Base-by-base conservation (phyloP, 1,140 invertebrate genomes). In the Drosophila pseudoobscura region DNA sequence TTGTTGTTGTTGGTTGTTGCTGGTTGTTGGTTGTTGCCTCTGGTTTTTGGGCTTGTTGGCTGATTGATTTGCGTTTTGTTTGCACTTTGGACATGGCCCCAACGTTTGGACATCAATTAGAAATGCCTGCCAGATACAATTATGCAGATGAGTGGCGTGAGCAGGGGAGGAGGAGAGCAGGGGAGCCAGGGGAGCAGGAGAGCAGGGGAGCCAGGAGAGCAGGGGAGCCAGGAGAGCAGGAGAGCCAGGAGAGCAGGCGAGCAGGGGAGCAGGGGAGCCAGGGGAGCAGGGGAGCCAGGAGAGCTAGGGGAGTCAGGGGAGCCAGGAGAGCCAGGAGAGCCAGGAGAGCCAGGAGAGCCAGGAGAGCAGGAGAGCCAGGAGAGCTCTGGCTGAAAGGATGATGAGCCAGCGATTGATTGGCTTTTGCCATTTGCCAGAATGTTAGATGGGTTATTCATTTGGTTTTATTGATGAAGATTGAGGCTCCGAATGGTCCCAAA, bases 61-160 rank as follows among this genome's bases (percentile, higher is more conserved):
- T 85, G 82, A 85, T 85, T 85, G 82, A 85, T 85, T 85, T 85
- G 80, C 73, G 82, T 75, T 80, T 85, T 82, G 82, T 80, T 85
- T 87, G 80, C 78, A 73, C 69, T 73, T 68, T 87, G 74, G 74
- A 75, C 80, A 75, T 72, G 75, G 66, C 35, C 11, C 56, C 80
- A 72, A 73, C 65, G 35, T 75, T 65, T 82, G 75, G 70, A 70
- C 80, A 84, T 85, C 80, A 85, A 87, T 85, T 87, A 87, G 82
- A 87, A 85, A 85, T 78, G 80, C 80, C 82, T 85, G 73, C 54
- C 69, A 80, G 82, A 62, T 69, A 68, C 78, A 85, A 85, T 80
- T 85, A 87, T 85, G 82, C 80, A 85, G 84, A 87, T 85, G 71
- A 24, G 26, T 58, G 54, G 41, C 6, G 17, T 6, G 8, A 45